Base-by-base conservation (phyloP, 2,797 vertebrate species). In the Glyptemys insculpta region DNA sequence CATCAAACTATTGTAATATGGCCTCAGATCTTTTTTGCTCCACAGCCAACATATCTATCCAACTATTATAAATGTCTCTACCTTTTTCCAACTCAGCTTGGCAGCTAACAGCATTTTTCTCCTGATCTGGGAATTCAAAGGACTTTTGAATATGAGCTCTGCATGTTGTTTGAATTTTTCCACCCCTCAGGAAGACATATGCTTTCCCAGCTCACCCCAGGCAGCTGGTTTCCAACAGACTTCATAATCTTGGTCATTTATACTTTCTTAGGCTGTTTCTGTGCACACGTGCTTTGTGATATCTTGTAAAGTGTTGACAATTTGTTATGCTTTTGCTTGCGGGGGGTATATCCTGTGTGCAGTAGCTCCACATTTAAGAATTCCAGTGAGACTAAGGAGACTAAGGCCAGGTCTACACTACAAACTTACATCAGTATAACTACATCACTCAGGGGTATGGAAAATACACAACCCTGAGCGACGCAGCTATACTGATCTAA, bases 141-240 rank as follows among this genome's bases (percentile, higher is more conserved):
- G n/a, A 37, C 37, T 72, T 72, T 41, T 72, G 65, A 72, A 72
- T 72, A 72, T 23, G n/a, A 37, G 65, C 65, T 21, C n/a, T 72
- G n/a, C 65, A 72, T 72, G 65, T 37, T 68, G n/a, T 41, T 19
- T 72, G 65, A 72, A 72, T 72, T 37, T 72, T 72, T 37, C 65
- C n/a, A 72, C n/a, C 10, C 10, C 65, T 72, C 65, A 68, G 65
- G 65, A 68, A 37, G n/a, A 10, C 65, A 68, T 68, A 19, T 68
- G n/a, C 18, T 68, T 37, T 72, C 19, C 21, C n/a, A 41, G 21
- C 5, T 72, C 37, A 72, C 65, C n/a, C 92, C 93, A 92, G 95
- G 96, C 93, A 97, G 79, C 3, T n/a, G 25, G 74, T 90, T 94
- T 96, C 97, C 89, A 96, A 87, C 95, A 95, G 92, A 94, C 89